Evolutionary conservation across 2,888 invertebrate species (phyloP), one percentile per base, ranked within the genome.

Genomic region (Arctia plantaginis): DNA sequence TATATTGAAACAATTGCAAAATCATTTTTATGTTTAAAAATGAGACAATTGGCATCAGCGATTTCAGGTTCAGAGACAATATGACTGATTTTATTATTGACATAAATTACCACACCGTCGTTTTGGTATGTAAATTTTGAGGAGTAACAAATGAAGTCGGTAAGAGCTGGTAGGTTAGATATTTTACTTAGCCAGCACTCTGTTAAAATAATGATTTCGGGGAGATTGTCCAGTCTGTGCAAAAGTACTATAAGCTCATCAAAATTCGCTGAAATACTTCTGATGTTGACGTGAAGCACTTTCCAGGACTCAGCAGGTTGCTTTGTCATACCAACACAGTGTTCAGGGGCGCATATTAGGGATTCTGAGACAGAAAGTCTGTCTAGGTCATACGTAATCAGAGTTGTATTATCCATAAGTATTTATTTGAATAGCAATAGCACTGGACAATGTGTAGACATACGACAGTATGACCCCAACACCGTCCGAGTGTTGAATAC

Each of bases 91-190:
- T 44, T 27, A 18, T 39, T 39, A n/a, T 8, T 18, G 8, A 30
- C 33, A 68, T 68, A 68, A 23, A 47, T 30, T 18, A 68, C 68
- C 15, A 68, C 68, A 30, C 68, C 68, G 18, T 68, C 68, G 30
- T 68, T 68, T 47, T 68, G 68, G 15, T 68, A 47, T 10, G n/a
- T 41, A 41, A 23, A 66, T 44, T 39, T 66, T 66, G 66, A 62
- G 27, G 12, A n/a, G n/a, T 62, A 62, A n/a, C n/a, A 62, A 13
- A 62, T 62, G 13, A 62, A 62, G 62, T 27, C 12, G 39, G 39
- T 39, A 39, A 39, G 39, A 39, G 39, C 39, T n/a, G 51, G 51
- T 51, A 0, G 18, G 51, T 10, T 39, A 39, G 39, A 10, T 39
- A 51, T 51, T 51, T 23, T 18, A n/a, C n/a, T n/a, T n/a, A n/a